These are phyloP conservation scores for Polypterus bichir DNA, from an alignment of 2,113 vertebrate species.

Conservation along the genomic window DNA sequence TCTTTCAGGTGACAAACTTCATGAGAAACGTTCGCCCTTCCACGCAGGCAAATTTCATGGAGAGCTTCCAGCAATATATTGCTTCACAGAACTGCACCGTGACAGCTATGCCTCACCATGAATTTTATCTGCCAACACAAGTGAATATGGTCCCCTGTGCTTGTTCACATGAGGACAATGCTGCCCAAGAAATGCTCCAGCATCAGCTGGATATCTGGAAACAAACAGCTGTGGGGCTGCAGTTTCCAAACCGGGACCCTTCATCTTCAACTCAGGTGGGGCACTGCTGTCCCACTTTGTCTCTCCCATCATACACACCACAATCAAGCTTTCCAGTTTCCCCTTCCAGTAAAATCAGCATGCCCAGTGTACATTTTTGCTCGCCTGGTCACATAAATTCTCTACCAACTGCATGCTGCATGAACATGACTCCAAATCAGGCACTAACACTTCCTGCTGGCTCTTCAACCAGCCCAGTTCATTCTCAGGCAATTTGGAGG, in stretches of 20 bases:
- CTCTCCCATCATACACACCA: slow-evolving; percentile 24
- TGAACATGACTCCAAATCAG: slow-evolving; percentile 16
- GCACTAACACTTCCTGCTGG: slow-evolving; percentile 13
- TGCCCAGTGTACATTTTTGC: slow-evolving; percentile 1
- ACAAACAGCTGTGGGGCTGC: slow-evolving; percentile 9
- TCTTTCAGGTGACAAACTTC: slow-evolving; percentile 21
- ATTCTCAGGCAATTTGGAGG: slow-evolving; percentile 21
- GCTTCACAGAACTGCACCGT: slow-evolving; percentile 11
- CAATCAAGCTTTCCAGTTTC: slow-evolving; percentile 24
- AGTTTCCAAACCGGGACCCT: slow-evolving; percentile 18
- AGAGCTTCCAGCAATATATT: slow-evolving; percentile 19
- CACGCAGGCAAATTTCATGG: slow-evolving; percentile 17
- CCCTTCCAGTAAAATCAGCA: slow-evolving; percentile 16
- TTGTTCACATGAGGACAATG: slow-evolving; percentile 3
- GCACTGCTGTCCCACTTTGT: slow-evolving; percentile 29
- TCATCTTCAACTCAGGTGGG: slow-evolving; percentile 30
- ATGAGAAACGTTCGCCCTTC: slow-evolving; percentile 10
- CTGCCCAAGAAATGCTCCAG: slow-evolving; percentile 11
- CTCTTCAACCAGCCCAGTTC: slow-evolving; percentile 2
- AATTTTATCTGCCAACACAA: too few relatives aligned
- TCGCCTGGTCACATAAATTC: neutral
- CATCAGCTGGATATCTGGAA: slow-evolving; percentile 19
- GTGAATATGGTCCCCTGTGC: neutral
- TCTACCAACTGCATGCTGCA: slow-evolving; percentile 8
- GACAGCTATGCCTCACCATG: too few relatives aligned